Percentiles rank a stretch among this genome's conserved stretches.
Conservation (phyloP, 2,113 vertebrate genomes). For the Gymnarchus niloticus region DNA sequence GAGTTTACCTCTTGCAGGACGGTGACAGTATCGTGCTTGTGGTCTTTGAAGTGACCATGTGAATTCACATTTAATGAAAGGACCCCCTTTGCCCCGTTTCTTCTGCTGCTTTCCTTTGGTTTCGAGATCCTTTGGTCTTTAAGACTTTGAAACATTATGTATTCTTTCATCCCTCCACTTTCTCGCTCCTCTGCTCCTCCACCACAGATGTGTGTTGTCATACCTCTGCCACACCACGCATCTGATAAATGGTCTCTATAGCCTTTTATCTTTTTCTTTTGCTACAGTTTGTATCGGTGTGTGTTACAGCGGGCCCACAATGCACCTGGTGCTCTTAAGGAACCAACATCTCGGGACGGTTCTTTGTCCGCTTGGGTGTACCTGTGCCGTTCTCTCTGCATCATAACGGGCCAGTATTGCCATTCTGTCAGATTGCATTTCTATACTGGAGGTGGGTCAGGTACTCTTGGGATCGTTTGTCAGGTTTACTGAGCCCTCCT, state of each 20-base stretch:
- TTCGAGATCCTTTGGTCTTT: constrained; percentile 2
- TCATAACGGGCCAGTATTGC: background rate
- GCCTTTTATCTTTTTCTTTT: constrained; percentile 6
- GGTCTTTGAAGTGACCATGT: background rate
- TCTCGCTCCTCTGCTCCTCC: background rate
- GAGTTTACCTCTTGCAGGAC: background rate
- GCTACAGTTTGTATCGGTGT: background rate
- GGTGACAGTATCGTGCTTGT: background rate
- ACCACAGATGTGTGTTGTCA: background rate
- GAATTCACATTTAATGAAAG: constrained; percentile 9
- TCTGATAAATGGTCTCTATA: constrained; percentile 19
- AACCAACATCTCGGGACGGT: background rate
- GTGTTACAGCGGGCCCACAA: background rate
- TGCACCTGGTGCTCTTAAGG: background rate
- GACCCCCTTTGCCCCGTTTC: background rate
- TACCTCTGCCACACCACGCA: background rate
- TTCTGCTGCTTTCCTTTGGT: background rate
- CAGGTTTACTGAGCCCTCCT: background rate
- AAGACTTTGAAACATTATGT: background rate
- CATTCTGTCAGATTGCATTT: background rate
- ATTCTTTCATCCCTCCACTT: background rate
- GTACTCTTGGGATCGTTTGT: background rate
- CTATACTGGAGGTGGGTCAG: background rate
- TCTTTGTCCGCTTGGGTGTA: background rate
- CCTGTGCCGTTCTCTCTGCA: background rate